These are phyloP conservation scores for Cerastis rubricosa DNA, from an alignment of 2,888 invertebrate species.

Conservation along the genomic window DNA sequence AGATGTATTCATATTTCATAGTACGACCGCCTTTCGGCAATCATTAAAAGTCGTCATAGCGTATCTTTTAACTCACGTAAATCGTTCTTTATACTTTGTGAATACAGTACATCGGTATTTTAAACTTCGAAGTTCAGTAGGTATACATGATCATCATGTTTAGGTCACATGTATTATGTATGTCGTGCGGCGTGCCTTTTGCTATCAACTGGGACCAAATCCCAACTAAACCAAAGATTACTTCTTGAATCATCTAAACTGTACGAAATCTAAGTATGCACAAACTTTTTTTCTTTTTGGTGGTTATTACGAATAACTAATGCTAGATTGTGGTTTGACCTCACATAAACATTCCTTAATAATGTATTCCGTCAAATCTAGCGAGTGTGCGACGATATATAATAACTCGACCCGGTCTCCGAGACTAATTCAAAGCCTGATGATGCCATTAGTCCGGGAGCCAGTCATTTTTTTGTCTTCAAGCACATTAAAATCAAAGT, in stretches of 20 bases:
- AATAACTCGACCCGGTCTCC: conserved; percentile 72
- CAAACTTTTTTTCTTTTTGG: neutral
- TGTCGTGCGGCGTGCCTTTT: neutral
- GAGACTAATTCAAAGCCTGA: conserved; percentile 78
- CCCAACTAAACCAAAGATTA: neutral
- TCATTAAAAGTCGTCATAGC: too few relatives aligned
- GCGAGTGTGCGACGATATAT: conserved; percentile 70
- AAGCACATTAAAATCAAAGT: conserved; percentile 42
- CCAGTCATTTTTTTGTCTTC: conserved; percentile 66
- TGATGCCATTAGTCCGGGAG: conserved; percentile 79
- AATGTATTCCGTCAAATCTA: conserved; percentile 69
- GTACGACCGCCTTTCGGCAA: too few relatives aligned
- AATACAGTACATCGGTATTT: too few relatives aligned
- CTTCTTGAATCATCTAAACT: neutral
- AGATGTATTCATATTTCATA: too few relatives aligned
- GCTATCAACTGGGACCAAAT: neutral
- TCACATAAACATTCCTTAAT: conserved; percentile 67
- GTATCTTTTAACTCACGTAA: too few relatives aligned
- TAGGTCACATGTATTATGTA: neutral
- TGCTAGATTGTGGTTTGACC: conserved; percentile 13
- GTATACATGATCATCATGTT: neutral
- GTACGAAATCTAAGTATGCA: neutral
- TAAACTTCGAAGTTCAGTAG: neutral
- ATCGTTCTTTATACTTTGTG: too few relatives aligned
- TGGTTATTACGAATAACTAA: neutral